Evolutionary conservation across 2,113 vertebrate genomes (phyloP).

Genomic region (Ellobius talpinus): DNA sequence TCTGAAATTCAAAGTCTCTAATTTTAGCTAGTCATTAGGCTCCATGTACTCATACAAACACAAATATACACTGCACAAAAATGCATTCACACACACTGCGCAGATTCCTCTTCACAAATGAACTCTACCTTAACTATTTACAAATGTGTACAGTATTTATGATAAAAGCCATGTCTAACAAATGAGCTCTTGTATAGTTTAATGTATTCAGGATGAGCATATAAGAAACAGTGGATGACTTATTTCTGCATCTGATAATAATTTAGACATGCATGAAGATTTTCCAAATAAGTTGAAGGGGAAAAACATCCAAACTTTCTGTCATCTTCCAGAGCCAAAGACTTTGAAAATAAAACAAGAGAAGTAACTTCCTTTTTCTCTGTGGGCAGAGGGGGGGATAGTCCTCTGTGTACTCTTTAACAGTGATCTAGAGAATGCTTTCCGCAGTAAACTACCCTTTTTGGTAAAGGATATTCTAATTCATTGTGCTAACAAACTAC

Average conservation of each 20-base stretch:
- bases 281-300: neutral
- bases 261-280: neutral
- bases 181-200: neutral
- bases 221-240: neutral
- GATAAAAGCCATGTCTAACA: neutral
- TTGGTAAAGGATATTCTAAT: neutral
- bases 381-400: fast-evolving
- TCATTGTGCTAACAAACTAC: neutral
- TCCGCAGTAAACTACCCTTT: neutral
- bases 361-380: neutral
- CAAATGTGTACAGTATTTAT: neutral
- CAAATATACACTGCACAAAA: neutral
- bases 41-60: neutral
- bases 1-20: neutral
- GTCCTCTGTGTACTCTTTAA: neutral
- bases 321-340: neutral
- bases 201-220: neutral
- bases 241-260: neutral
- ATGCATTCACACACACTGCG: neutral
- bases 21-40: neutral
- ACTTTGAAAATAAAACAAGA: neutral
- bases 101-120: neutral
- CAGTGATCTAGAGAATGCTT: neutral
- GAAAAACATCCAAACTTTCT: neutral
- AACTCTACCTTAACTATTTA: neutral